Evolutionary conservation across 2,113 vertebrate genomes (phyloP).

Genomic region (Psophia crepitans): DNA sequence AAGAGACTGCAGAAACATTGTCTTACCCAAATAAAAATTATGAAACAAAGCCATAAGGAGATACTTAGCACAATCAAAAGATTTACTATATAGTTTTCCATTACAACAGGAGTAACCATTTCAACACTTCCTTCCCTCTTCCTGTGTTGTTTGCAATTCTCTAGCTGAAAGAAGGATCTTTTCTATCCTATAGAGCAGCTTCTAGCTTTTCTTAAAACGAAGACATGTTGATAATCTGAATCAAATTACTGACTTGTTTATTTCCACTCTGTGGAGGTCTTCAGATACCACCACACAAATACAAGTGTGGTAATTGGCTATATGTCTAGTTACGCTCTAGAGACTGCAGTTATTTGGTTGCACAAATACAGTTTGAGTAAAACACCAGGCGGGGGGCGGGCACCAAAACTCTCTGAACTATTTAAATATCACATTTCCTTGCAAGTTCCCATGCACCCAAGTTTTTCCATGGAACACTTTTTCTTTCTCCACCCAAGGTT

Average conservation of each 20-base stretch:
- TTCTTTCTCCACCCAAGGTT: background rate
- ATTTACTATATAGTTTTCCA: background rate
- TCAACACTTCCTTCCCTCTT: background rate
- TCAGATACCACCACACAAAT: background rate
- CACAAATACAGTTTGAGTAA: background rate
- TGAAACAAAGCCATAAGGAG: background rate
- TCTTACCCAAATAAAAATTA: background rate
- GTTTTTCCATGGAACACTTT: background rate
- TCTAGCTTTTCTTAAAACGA: background rate
- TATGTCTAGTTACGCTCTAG: background rate
- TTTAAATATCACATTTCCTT: background rate
- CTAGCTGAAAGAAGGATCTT: background rate
- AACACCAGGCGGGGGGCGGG: accelerated
- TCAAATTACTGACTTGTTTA: background rate
- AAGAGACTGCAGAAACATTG: background rate
- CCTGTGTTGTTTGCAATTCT: background rate
- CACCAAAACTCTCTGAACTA: background rate
- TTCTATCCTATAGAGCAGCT: background rate
- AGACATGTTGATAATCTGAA: background rate
- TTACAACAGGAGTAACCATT: background rate
- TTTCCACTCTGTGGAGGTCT: background rate
- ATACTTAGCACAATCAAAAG: background rate
- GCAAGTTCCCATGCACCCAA: background rate
- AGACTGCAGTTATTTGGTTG: background rate
- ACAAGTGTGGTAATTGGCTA: accelerated